Percentiles rank a stretch among this genome's conserved stretches.
Conservation (phyloP, 2,797 vertebrate species). For the Aplochiton taeniatus region DNA sequence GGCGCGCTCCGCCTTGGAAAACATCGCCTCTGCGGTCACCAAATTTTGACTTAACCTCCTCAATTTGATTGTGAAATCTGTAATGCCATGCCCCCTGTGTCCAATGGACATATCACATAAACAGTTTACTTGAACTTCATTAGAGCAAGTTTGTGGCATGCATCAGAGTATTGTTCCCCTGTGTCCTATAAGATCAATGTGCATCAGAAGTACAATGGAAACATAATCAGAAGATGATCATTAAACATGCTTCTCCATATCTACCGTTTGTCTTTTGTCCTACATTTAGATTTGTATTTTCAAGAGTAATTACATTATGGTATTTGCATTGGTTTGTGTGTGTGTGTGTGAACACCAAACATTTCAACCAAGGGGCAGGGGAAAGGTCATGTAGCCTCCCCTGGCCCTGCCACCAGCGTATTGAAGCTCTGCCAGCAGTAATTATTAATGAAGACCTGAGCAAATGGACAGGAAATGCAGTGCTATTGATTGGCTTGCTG, state of each 20-base stretch:
- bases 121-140: background rate
- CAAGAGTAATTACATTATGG: conserved; percentile 18
- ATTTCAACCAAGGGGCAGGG: conserved; percentile 59
- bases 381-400: conserved; percentile 83
- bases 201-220: conserved; percentile 25
- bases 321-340: conserved; percentile 38
- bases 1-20: conserved; percentile 94
- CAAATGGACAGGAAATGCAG: conserved; percentile 99
- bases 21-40: conserved; percentile 90
- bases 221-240: conserved; percentile 30
- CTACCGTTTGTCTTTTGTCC: conserved; percentile 7
- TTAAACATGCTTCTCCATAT: conserved; percentile 43
- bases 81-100: background rate
- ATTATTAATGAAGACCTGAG: conserved; percentile 99
- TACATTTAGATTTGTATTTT: background rate
- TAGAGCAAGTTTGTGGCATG: conserved; percentile 30
- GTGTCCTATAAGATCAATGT: conserved; percentile 16
- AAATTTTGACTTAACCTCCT: conserved; percentile 76
- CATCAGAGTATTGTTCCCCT: conserved; percentile 23
- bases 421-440: conserved; percentile 92
- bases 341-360: conserved; percentile 54
- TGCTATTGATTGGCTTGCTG: conserved; percentile 90
- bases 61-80: background rate
- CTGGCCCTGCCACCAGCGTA: conserved; percentile 84
- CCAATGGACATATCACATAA: background rate